Evolutionary conservation across 2,113 vertebrate species (phyloP).

Genomic region (Piliocolobus tephrosceles): DNA sequence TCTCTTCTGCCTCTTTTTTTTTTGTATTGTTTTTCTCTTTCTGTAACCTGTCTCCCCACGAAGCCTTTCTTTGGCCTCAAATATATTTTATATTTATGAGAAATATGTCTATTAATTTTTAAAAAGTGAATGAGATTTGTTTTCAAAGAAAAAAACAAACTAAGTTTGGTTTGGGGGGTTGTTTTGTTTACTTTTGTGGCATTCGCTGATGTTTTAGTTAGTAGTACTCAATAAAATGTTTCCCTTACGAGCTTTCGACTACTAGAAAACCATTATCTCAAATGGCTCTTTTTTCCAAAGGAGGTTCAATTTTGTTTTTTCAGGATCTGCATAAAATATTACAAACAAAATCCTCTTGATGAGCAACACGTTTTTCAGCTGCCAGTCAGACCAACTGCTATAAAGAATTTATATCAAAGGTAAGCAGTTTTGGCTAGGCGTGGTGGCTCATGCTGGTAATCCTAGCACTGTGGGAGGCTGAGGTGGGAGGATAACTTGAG

Average conservation of each 20-base stretch:
- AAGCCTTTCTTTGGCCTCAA: slow-evolving; percentile 17
- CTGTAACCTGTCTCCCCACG: not conserved
- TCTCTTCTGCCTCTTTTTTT: not conserved
- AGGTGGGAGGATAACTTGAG: no score
- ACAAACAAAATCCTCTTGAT: slow-evolving; percentile 91
- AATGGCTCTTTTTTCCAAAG: not conserved
- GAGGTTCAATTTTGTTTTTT: not conserved
- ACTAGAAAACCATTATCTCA: not conserved
- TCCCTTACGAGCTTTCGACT: not conserved
- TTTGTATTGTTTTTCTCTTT: not conserved
- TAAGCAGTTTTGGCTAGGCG: slow-evolving; percentile 76
- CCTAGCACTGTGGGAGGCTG: no score
- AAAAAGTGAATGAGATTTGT: not conserved
- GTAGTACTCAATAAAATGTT: not conserved
- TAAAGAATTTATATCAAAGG: slow-evolving; percentile 93
- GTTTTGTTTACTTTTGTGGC: not conserved
- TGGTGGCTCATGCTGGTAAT: no score
- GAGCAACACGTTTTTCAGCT: slow-evolving; percentile 93
- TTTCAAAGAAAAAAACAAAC: not conserved
- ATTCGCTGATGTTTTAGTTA: not conserved
- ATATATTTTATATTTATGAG: slow-evolving; percentile 1
- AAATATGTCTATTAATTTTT: not conserved
- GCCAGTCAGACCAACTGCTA: slow-evolving; percentile 89
- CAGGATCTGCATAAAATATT: slow-evolving; percentile 95
- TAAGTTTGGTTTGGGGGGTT: not conserved